phyloP scores from a whole-genome alignment of 2,888 invertebrate species.

The Melikaiella ostensackeni region DNA sequence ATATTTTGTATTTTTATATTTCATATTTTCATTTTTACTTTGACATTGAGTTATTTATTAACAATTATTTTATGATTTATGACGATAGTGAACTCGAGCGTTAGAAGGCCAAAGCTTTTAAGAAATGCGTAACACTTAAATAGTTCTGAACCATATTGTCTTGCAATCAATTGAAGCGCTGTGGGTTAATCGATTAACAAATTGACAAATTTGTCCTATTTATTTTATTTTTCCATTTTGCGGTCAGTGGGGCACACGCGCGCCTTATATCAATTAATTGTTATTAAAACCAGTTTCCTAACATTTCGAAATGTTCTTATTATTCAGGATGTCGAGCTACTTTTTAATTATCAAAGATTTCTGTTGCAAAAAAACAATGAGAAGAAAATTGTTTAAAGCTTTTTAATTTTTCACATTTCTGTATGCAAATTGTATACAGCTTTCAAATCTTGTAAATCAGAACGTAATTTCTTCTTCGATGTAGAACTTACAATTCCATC shows the following conservation, averaged over 20 bases:
- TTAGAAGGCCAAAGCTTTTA: slow-evolving; percentile 19
- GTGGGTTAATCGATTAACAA: slow-evolving; percentile 11
- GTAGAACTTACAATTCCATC: no score
- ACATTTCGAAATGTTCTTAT: neutral
- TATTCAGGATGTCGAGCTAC: no score
- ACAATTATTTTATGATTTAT: neutral
- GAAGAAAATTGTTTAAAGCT: no score
- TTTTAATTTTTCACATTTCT: no score
- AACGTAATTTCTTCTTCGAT: no score
- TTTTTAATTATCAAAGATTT: no score
- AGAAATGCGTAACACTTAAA: neutral
- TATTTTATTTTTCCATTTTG: slow-evolving; percentile 14
- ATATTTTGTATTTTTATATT: no score
- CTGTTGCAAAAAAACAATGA: no score
- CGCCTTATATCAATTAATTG: neutral
- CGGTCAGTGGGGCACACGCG: slow-evolving; percentile 17
- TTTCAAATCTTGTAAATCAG: no score
- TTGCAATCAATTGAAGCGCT: slow-evolving; percentile 12
- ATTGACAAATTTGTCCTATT: slow-evolving; percentile 37
- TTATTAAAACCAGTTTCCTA: slow-evolving; percentile 41
- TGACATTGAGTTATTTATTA: neutral
- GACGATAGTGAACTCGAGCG: slow-evolving; percentile 5
- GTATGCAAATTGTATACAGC: no score
- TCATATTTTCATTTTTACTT: neutral
- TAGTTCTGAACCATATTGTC: slow-evolving; percentile 2